phyloP scores from a whole-genome alignment of 2,113 vertebrate species.

The Alligator sinensis region DNA sequence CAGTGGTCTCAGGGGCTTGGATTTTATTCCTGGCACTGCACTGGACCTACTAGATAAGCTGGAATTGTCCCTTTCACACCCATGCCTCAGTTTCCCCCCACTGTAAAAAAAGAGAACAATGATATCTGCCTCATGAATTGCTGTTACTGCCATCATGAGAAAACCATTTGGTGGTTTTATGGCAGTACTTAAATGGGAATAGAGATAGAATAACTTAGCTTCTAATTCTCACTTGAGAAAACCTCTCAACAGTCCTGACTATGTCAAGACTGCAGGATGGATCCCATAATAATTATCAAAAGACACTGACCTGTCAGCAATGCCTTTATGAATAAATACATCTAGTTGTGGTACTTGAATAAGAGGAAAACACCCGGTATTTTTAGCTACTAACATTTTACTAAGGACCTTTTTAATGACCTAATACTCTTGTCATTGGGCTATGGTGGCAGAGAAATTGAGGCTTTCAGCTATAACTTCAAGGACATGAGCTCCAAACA shows the following conservation, averaged over 20 bases:
- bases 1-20: neutral
- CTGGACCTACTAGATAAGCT: fast-evolving
- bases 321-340: neutral
- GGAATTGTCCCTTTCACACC: neutral
- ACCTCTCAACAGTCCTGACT: neutral
- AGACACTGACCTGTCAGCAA: neutral
- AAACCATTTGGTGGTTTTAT: too few species aligned
- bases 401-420: neutral
- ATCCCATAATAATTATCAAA: neutral
- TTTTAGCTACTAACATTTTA: neutral
- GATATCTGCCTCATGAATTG: neutral
- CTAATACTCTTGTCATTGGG: neutral
- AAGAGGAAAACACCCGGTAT: neutral
- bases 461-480: too few species aligned
- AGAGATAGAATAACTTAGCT: neutral
- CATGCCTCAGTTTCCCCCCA: neutral
- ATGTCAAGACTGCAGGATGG: neutral
- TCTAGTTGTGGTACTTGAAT: neutral
- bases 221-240: neutral
- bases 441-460: too few species aligned
- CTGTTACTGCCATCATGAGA: too few species aligned
- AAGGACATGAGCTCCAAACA: neutral
- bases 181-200: neutral
- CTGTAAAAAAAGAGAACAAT: neutral
- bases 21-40: neutral